Percentiles rank a stretch among this genome's conserved stretches.
These are phyloP conservation scores for Pterophyllum scalare DNA, from an alignment of 2,113 vertebrate genomes.

Conservation along the genomic window DNA sequence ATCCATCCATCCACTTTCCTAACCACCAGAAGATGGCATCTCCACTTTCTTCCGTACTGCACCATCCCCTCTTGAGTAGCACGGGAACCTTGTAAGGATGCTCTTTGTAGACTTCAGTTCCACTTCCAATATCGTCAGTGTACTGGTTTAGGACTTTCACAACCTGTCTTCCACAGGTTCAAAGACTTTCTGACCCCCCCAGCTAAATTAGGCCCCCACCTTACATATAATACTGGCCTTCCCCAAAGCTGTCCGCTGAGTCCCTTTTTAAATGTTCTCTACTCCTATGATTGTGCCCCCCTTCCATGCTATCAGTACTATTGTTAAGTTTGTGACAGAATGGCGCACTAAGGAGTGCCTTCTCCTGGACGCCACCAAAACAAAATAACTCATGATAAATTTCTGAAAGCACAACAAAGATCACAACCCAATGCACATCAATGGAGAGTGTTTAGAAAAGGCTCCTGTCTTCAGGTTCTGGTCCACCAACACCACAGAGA, in stretches of 20 bases:
- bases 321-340: neutral
- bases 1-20: no score
- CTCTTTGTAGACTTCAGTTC: neutral
- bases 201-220: neutral
- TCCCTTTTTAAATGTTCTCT: neutral
- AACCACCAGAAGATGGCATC: neutral
- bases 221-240: neutral
- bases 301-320: neutral
- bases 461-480: no score
- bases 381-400: neutral
- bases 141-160: neutral
- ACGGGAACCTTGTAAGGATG: no score
- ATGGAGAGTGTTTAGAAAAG: neutral
- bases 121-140: fast-evolving
- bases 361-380: neutral
- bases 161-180: neutral
- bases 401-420: neutral
- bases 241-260: neutral
- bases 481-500: neutral
- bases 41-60: neutral
- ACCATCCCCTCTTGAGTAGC: neutral
- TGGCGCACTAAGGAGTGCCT: fast-evolving
- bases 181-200: neutral
- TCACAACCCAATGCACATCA: neutral
- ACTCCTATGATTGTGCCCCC: neutral